These are phyloP conservation scores for Sus cebifrons DNA, from an alignment of 2,797 vertebrate species.

Conservation along the genomic window DNA sequence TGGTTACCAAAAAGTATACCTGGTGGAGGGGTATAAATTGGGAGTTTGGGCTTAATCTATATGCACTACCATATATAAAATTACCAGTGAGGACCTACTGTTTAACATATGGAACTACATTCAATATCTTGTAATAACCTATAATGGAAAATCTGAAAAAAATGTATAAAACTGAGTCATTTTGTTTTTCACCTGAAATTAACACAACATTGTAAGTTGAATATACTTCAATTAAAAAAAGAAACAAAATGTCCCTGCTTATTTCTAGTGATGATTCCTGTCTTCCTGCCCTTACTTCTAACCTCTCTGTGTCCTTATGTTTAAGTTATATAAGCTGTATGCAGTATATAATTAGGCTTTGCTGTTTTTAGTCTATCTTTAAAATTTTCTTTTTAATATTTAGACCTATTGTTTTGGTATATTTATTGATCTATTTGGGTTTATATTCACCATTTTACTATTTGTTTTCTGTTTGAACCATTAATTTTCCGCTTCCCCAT, in stretches of 20 bases:
- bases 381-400: neutral
- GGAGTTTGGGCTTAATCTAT: no score
- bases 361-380: neutral
- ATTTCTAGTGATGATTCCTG: neutral
- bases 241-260: neutral
- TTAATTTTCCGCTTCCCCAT: neutral
- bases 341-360: neutral
- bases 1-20: no score
- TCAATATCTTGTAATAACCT: no score
- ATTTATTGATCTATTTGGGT: neutral
- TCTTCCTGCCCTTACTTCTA: conserved; percentile 10
- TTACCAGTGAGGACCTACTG: no score
- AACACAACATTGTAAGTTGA: no score
- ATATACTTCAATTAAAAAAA: no score
- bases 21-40: no score
- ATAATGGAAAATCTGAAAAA: no score
- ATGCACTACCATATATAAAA: no score
- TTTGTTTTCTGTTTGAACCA: neutral
- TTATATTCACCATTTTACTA: neutral
- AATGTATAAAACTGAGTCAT: no score
- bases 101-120: no score
- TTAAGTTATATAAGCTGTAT: neutral
- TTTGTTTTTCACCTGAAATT: no score
- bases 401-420: neutral
- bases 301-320: neutral